These are phyloP conservation scores for Nomada lathburiana DNA, from an alignment of 2,888 invertebrate species.

Conservation along the genomic window DNA sequence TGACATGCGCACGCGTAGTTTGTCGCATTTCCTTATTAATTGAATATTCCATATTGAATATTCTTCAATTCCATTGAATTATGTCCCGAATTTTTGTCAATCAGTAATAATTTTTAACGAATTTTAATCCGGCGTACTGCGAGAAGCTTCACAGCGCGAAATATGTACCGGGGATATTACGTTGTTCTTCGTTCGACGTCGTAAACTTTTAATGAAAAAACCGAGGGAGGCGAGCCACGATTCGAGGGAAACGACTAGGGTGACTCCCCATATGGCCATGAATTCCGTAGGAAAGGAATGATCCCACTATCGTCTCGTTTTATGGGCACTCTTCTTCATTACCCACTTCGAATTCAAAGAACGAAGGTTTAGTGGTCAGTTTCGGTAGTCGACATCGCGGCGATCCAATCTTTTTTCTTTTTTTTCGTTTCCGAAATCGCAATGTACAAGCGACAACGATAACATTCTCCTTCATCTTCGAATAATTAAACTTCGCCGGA, in stretches of 20 bases:
- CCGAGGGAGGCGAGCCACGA: constrained; percentile 10
- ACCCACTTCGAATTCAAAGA: constrained; percentile 7
- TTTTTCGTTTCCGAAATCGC: too few relatives aligned
- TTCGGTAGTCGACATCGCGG: too few relatives aligned
- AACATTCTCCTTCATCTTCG: not conserved
- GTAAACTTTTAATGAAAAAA: constrained; percentile 60
- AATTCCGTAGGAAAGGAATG: constrained; percentile 11
- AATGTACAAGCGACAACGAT: not conserved
- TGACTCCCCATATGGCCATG: constrained; percentile 8
- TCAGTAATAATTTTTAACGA: not conserved
- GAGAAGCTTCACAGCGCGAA: not conserved
- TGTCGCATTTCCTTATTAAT: constrained; percentile 16
- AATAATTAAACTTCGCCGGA: constrained; percentile 6
- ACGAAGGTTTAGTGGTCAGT: not conserved
- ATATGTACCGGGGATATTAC: constrained; percentile 35
- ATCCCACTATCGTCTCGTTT: constrained; percentile 31
- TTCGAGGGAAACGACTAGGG: constrained; percentile 35
- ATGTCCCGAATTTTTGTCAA: too few relatives aligned
- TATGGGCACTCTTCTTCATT: constrained; percentile 26
- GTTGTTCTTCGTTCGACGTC: constrained; percentile 40
- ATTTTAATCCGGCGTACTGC: not conserved
- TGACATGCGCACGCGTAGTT: not conserved
- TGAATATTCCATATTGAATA: not conserved
- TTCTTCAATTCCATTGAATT: too few relatives aligned
- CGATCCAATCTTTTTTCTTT: too few relatives aligned